phyloP scores from a whole-genome alignment of 2,797 vertebrate genomes.

The Anguilla megastoma region DNA sequence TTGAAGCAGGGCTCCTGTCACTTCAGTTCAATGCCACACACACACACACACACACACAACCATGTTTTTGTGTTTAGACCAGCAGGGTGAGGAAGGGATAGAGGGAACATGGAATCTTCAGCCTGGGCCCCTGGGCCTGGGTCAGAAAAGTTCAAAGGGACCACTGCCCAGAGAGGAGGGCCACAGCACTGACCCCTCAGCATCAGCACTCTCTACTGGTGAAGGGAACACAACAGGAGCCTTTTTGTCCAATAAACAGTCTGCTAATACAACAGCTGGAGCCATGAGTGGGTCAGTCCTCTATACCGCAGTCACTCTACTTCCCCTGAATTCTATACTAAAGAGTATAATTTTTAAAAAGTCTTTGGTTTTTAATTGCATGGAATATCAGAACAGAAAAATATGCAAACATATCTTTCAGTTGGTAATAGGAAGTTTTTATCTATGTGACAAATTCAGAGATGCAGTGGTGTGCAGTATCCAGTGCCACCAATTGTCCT shows the following conservation, averaged over 20 bases:
- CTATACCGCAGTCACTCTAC: not conserved
- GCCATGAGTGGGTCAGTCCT: conserved; percentile 40
- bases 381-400: not conserved
- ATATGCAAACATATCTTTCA: not conserved
- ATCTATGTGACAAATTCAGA: not conserved
- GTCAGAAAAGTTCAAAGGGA: conserved; percentile 27
- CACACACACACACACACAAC: not conserved
- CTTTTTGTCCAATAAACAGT: conserved; percentile 20
- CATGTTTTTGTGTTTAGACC: conserved; percentile 1
- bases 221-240: conserved; percentile 16
- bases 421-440: not conserved
- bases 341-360: not conserved
- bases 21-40: not conserved
- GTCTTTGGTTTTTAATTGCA: not conserved
- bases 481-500: not conserved
- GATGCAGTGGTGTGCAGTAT: not conserved
- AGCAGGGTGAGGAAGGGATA: conserved; percentile 8
- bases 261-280: conserved; percentile 34
- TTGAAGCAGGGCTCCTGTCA: not conserved
- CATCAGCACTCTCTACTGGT: conserved; percentile 32
- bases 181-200: conserved; percentile 31
- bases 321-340: not conserved
- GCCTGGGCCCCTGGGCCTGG: conserved; percentile 29
- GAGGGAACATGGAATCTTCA: conserved; percentile 24
- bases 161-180: conserved; percentile 33